Conservation (phyloP, 2,888 invertebrate species). For the Zonitis immaculata region DNA sequence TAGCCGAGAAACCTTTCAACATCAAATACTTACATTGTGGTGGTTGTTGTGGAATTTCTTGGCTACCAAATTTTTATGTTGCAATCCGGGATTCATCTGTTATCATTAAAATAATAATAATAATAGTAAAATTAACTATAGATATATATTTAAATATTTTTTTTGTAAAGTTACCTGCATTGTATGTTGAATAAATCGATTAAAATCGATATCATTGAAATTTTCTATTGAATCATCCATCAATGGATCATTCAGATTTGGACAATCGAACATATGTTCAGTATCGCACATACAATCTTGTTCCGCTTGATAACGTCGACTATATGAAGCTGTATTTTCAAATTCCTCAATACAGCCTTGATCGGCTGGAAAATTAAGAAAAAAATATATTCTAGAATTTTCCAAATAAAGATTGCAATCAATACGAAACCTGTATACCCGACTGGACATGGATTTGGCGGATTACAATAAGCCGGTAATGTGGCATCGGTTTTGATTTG, state of each 20-base stretch:
- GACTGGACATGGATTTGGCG: slow-evolving; percentile 97
- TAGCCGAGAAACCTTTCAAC: too few relatives aligned
- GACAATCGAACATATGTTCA: slow-evolving; percentile 96
- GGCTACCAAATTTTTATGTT: slow-evolving; percentile 68
- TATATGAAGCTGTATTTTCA: slow-evolving; percentile 93
- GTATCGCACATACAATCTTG: slow-evolving; percentile 97
- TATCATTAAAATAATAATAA: too few relatives aligned
- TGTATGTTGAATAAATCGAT: slow-evolving; percentile 60
- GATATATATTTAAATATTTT: too few relatives aligned
- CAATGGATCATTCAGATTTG: slow-evolving; percentile 54
- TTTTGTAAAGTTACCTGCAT: slow-evolving; percentile 53
- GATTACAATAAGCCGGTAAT: slow-evolving; percentile 97
- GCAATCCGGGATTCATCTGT: slow-evolving; percentile 35
- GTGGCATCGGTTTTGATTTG: slow-evolving; percentile 88
- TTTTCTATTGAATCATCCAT: slow-evolving; percentile 38
- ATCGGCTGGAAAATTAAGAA: slow-evolving; percentile 49
- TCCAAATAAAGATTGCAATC: too few relatives aligned
- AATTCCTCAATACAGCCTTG: slow-evolving; percentile 89
- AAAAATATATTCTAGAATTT: slow-evolving; percentile 2
- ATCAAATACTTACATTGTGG: slow-evolving; percentile 49
- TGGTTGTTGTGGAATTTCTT: slow-evolving; percentile 65
- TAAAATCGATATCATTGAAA: slow-evolving; percentile 56
- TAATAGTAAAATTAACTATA: too few relatives aligned
- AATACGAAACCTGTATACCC: slow-evolving; percentile 87
- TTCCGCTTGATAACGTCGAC: slow-evolving; percentile 84